A percentile compares a stretch with the other conserved stretches of the same genome.
Conservation (phyloP, 1,140 invertebrate species). For the Lethrus apterus region DNA sequence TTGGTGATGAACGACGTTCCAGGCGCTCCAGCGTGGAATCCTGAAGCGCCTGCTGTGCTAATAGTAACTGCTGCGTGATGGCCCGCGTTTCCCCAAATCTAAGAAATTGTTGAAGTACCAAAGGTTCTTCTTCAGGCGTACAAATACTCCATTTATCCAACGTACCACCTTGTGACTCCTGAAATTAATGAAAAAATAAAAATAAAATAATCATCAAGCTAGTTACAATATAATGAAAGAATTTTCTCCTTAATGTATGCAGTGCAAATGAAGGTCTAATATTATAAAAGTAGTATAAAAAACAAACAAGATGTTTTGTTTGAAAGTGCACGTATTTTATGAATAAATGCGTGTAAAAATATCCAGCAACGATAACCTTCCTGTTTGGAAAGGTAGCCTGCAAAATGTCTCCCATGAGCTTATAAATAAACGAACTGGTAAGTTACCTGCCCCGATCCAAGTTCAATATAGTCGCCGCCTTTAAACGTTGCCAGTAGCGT, state of each 20-base stretch:
- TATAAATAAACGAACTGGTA: slow-evolving; percentile 39
- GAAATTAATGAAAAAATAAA: slow-evolving; percentile 25
- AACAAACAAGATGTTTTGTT: too few species aligned
- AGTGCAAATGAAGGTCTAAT: too few species aligned
- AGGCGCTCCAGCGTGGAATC: slow-evolving; percentile 42
- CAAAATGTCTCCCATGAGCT: slow-evolving; percentile 34
- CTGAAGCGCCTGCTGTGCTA: slow-evolving; percentile 53
- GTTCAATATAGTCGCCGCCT: slow-evolving; percentile 30
- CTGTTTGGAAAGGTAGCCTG: slow-evolving; percentile 36
- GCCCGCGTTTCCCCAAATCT: slow-evolving; percentile 76
- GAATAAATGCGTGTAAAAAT: too few species aligned
- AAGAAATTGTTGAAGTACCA: slow-evolving; percentile 80
- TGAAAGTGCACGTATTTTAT: too few species aligned
- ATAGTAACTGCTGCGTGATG: slow-evolving; percentile 70
- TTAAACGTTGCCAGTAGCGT: too few species aligned
- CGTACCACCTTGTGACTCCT: slow-evolving; percentile 66
- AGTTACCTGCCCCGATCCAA: slow-evolving; percentile 33
- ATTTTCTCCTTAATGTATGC: too few species aligned
- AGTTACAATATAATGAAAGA: too few species aligned
- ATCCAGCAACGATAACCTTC: too few species aligned
- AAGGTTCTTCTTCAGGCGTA: slow-evolving; percentile 74
- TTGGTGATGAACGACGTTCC: slow-evolving; percentile 32
- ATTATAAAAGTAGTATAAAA: too few species aligned
- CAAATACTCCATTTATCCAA: slow-evolving; percentile 78
- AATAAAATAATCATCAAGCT: too few species aligned